phyloP scores from a whole-genome alignment of 2,113 vertebrate species.

The Dasyurus viverrinus region DNA sequence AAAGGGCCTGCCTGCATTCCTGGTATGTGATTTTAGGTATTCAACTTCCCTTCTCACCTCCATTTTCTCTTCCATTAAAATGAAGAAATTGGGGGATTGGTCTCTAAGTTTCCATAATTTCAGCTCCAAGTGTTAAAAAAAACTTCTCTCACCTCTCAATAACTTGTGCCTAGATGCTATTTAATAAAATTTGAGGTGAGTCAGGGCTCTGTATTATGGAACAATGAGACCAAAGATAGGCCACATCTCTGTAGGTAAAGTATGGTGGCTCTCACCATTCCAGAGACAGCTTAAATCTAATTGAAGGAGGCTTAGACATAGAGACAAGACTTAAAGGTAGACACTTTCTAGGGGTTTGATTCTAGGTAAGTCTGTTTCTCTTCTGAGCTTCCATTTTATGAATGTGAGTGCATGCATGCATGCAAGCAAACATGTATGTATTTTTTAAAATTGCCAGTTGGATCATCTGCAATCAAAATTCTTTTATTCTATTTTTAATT shows the following conservation, averaged over 20 bases:
- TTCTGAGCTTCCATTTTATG: not conserved
- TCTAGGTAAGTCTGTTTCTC: not conserved
- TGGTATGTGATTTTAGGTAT: not conserved
- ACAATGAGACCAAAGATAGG: slow-evolving; percentile 7
- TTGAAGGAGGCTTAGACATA: not conserved
- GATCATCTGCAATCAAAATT: not conserved
- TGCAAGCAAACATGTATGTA: too few relatives aligned
- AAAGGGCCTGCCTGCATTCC: not conserved
- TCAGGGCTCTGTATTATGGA: slow-evolving; percentile 46
- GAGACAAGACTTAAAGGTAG: not conserved
- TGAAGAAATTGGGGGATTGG: not conserved
- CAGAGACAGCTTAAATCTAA: not conserved
- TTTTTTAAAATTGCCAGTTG: not conserved
- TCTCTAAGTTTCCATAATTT: not conserved
- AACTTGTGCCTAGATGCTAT: slow-evolving; percentile 41
- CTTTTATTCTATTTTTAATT: too few relatives aligned
- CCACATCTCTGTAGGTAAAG: slow-evolving; percentile 25
- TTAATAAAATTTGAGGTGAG: slow-evolving; percentile 34
- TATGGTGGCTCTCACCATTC: slow-evolving; percentile 16
- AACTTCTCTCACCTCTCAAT: slow-evolving; percentile 22
- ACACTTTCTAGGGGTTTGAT: not conserved
- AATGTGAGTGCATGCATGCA: not conserved
- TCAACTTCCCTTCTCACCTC: too few relatives aligned
- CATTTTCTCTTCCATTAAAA: too few relatives aligned
- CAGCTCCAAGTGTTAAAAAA: not conserved